Percentiles rank a stretch among this genome's conserved stretches.
Conservation (phyloP, 53 echinoderm and acorn worm genomes). For the Mesocentrotus franciscanus region DNA sequence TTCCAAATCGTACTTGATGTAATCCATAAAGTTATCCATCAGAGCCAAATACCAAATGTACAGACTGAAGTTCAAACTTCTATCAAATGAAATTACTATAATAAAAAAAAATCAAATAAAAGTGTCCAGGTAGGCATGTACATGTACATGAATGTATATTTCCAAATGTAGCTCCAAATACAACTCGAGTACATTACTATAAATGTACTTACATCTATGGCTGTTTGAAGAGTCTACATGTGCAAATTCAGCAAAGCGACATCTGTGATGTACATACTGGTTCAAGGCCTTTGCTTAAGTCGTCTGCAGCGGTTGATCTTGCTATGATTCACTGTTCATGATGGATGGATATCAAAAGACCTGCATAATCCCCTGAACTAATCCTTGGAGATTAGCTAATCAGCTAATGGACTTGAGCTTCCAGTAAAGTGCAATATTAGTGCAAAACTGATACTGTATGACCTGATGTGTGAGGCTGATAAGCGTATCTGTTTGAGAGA, state of each 20-base stretch:
- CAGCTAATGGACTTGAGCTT: too few species aligned
- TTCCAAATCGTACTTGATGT: too few species aligned
- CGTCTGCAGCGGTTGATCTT: neutral
- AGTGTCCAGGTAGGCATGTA: neutral
- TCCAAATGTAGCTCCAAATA: neutral
- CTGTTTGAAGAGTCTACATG: neutral
- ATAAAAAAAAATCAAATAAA: too few species aligned
- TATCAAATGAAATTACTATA: too few species aligned
- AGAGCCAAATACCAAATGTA: too few species aligned
- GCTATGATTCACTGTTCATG: slow-evolving; percentile 29
- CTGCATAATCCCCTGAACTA: neutral
- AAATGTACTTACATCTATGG: neutral
- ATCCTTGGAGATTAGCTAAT: slow-evolving; percentile 32
- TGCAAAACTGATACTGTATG: neutral
- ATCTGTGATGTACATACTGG: neutral
- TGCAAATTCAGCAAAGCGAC: neutral
- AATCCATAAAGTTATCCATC: too few species aligned
- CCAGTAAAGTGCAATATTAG: neutral
- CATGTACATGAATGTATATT: neutral
- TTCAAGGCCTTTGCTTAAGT: neutral
- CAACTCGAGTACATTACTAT: neutral
- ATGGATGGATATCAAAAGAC: neutral
- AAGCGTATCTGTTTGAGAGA: neutral
- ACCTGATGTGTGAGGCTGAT: neutral
- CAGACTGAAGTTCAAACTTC: too few species aligned